Conservation (phyloP, 2,888 invertebrate genomes). For the Zhuqinia jingwanae region DNA sequence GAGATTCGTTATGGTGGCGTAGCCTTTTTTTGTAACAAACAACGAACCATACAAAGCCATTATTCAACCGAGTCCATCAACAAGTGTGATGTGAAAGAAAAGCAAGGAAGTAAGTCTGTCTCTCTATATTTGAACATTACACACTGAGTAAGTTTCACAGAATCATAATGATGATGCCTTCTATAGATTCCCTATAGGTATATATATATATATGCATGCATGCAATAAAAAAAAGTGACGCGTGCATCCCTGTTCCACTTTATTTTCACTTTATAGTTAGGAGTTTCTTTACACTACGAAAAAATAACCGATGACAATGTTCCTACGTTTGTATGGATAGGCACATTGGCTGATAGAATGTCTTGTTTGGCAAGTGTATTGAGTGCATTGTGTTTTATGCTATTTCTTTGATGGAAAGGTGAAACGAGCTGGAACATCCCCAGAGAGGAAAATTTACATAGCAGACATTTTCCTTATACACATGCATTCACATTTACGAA, state of each 20-base stretch:
- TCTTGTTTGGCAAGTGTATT: too few species aligned
- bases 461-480: too few species aligned
- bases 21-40: neutral
- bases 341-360: too few species aligned
- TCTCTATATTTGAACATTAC: slow-evolving; percentile 8
- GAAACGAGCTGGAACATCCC: neutral
- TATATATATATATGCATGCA: neutral
- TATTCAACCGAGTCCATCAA: slow-evolving; percentile 57
- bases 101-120: too few species aligned
- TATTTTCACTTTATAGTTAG: too few species aligned
- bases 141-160: neutral
- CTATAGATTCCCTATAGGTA: too few species aligned
- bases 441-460: slow-evolving; percentile 8
- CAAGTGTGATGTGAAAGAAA: slow-evolving; percentile 63
- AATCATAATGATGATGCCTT: slow-evolving; percentile 28
- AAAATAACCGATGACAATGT: too few species aligned
- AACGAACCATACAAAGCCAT: slow-evolving; percentile 19
- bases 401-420: neutral
- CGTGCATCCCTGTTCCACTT: too few species aligned
- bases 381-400: neutral
- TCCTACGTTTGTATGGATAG: too few species aligned
- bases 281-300: too few species aligned
- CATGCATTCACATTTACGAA: too few species aligned
- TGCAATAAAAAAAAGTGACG: neutral
- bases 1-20: too few species aligned